phyloP scores from a whole-genome alignment of 2,113 vertebrate genomes.

The Aix galericulata region DNA sequence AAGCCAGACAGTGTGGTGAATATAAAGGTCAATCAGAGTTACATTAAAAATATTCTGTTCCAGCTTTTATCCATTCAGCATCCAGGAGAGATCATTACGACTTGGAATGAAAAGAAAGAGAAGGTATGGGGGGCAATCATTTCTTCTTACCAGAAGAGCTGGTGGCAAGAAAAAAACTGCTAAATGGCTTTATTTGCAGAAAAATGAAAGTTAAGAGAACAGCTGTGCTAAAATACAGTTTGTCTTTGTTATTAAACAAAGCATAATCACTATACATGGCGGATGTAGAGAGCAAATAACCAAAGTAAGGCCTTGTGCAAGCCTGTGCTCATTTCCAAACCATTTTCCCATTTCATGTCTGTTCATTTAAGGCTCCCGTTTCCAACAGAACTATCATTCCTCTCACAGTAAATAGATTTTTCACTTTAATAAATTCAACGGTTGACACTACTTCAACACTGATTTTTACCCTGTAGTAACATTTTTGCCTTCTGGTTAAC shows the following conservation, averaged over 20 bases:
- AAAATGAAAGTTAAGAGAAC: conserved; percentile 2
- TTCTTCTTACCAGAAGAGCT: neutral
- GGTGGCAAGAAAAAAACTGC: neutral
- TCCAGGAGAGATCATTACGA: neutral
- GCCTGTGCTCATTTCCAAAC: neutral
- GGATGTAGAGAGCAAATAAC: neutral
- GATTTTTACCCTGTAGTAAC: neutral
- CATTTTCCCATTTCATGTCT: neutral
- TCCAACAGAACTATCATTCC: neutral
- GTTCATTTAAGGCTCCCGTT: neutral
- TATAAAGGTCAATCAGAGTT: conserved; percentile 46
- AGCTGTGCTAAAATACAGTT: neutral
- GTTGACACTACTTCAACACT: neutral
- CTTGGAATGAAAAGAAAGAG: conserved; percentile 15
- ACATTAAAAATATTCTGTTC: neutral
- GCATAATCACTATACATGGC: neutral
- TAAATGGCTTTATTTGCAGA: neutral
- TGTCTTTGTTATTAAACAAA: conserved; percentile 31
- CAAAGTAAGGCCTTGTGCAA: neutral
- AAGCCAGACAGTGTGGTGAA: conserved; percentile 41
- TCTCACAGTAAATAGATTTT: neutral
- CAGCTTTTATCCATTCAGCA: neutral
- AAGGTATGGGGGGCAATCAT: neutral
- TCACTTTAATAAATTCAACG: neutral
- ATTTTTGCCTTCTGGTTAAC: neutral